These are phyloP conservation scores for Gouania willdenowi DNA, from an alignment of 2,797 vertebrate species.

Conservation along the genomic window DNA sequence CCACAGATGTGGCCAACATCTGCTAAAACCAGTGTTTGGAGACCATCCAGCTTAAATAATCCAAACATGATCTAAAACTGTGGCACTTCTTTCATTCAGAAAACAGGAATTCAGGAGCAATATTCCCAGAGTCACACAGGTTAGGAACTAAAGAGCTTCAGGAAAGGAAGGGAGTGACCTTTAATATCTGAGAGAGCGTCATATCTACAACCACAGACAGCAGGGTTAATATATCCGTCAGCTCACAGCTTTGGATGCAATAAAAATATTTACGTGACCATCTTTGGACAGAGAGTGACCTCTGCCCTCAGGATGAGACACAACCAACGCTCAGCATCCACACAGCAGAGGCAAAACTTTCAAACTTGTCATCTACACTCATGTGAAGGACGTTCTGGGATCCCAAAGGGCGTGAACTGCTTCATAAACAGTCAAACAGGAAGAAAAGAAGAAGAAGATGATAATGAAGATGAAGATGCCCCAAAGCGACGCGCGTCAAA, in stretches of 20 bases:
- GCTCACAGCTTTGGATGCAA: slow-evolving; percentile 55
- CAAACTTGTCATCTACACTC: slow-evolving; percentile 17
- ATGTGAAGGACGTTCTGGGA: too few relatives aligned
- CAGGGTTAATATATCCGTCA: slow-evolving; percentile 48
- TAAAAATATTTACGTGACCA: slow-evolving; percentile 68
- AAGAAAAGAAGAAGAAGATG: background rate
- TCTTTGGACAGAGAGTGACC: slow-evolving; percentile 60
- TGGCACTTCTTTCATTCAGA: too few relatives aligned
- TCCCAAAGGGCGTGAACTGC: slow-evolving; percentile 30
- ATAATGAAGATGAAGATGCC: too few relatives aligned
- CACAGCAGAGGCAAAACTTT: slow-evolving; percentile 45
- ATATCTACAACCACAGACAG: slow-evolving; percentile 9
- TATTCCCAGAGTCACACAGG: slow-evolving; percentile 3
- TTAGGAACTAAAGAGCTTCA: slow-evolving; percentile 2
- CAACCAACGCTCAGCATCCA: slow-evolving; percentile 24
- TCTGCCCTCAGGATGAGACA: slow-evolving; percentile 35
- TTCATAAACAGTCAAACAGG: background rate
- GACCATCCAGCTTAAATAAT: slow-evolving; percentile 41
- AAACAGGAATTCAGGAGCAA: background rate
- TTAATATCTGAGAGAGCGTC: slow-evolving; percentile 29
- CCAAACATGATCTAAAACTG: slow-evolving; percentile 1
- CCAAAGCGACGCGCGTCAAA: slow-evolving; percentile 21
- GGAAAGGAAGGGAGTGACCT: slow-evolving; percentile 6
- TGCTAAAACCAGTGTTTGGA: slow-evolving; percentile 34
- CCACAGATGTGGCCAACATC: slow-evolving; percentile 62